Base-by-base conservation (phyloP, 2,113 vertebrate genomes). In the Calcarius ornatus region DNA sequence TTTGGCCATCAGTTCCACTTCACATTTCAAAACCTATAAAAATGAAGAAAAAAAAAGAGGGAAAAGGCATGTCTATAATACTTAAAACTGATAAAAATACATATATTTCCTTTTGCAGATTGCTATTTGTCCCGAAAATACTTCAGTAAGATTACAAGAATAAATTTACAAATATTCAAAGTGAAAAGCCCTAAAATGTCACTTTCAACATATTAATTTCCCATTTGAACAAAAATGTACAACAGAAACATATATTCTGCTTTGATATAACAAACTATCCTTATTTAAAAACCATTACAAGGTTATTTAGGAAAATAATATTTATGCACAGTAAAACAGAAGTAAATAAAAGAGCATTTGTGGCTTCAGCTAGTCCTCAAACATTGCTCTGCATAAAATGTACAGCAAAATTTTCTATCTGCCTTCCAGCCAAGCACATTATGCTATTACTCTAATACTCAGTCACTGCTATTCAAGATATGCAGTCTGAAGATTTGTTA, bases 1-100 rank as follows among this genome's bases (percentile, higher is more conserved):
- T 97, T 97, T 99, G 89, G 99, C 99, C 99, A 99, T 99, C 68
- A 99, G 93, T 73, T 99, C 99, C 78, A 99, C 99, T 97, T 99
- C 99, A 73, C 99, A 99, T 93, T 99, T 99, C 60, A 99, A 97
- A 96, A 99, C 99, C 99, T 99, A 78, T 5, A 51, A 64, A 57
- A 86, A 70, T 3, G 1, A 60, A 57, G 11, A 54, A 54, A 20
- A 53, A 54, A 60, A 30, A 68, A 65, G n/a, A 61, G 66, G 5
- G 18, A 72, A 42, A 85, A 72, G 13, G 24, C 23, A 88, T 6
- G 4, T n/a, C 35, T 50, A 1, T 45, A 57, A 53, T 5, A 82
- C 11, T 45, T 45, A 24, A 71, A 66, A 56, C 9, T 79, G 48
- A 75, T 15, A 73, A 64, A 78, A 76, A 37, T 4, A 7, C 4